These are phyloP conservation scores for Lepus europaeus DNA, from an alignment of 2,113 vertebrate species.

Conservation along the genomic window DNA sequence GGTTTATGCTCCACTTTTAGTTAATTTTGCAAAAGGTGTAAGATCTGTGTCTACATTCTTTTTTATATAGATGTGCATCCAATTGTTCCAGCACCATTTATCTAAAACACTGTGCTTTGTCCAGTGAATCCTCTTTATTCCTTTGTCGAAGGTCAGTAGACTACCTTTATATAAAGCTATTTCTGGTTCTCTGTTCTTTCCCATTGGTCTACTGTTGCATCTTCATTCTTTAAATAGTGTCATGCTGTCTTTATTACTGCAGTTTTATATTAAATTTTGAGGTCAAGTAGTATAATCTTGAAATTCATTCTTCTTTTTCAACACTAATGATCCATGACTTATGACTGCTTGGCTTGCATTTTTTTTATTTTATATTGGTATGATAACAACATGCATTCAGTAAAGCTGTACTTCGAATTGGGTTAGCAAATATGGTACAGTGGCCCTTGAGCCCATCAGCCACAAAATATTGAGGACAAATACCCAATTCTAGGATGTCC, in stretches of 20 bases:
- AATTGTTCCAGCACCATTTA: background rate
- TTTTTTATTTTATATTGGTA: background rate
- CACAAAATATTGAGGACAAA: background rate
- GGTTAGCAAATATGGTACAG: background rate
- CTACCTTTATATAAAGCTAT: slow-evolving; percentile 14
- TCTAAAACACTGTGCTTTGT: background rate
- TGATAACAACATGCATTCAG: background rate
- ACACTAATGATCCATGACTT: background rate
- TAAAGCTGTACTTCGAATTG: background rate
- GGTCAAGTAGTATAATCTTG: background rate
- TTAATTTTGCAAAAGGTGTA: slow-evolving; percentile 16
- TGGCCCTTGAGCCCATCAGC: background rate
- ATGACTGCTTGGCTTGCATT: background rate
- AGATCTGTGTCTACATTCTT: background rate
- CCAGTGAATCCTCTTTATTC: background rate
- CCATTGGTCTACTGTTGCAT: background rate
- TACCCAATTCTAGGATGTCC: too few relatives aligned
- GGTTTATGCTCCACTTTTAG: background rate
- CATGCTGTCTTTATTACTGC: background rate
- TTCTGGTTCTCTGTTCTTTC: slow-evolving; percentile 13
- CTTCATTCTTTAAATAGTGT: background rate
- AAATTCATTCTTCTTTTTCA: slow-evolving; percentile 7
- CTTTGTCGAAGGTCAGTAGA: slow-evolving; percentile 37
- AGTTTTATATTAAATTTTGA: slow-evolving; percentile 29
- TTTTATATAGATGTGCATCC: background rate